A percentile compares a stretch with the other conserved stretches of the same genome.
Conservation (phyloP, 2,113 vertebrate genomes). For the Scatophagus argus region DNA sequence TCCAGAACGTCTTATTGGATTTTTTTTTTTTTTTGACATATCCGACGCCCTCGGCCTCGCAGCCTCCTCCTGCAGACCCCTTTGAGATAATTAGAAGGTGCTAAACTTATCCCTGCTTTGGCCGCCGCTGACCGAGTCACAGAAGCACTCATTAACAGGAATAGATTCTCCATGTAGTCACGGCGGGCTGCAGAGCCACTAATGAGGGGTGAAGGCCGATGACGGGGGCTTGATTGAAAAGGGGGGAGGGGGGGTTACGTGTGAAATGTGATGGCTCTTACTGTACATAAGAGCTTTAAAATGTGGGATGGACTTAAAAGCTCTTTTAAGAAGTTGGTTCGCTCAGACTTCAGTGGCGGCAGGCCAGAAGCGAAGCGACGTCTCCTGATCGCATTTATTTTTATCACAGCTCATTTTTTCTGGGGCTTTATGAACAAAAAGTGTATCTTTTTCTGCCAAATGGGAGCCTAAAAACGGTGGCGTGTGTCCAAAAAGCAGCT, state of each 20-base stretch:
- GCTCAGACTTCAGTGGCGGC: conserved; percentile 9
- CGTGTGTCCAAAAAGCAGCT: neutral
- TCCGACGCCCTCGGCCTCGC: conserved; percentile 8
- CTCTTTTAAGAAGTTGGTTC: neutral
- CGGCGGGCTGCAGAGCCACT: conserved; percentile 34
- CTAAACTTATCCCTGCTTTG: conserved; percentile 50
- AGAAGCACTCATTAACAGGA: conserved; percentile 61
- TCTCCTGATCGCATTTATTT: neutral
- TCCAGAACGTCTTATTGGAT: conserved; percentile 21
- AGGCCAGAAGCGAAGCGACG: neutral
- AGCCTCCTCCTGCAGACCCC: conserved; percentile 4
- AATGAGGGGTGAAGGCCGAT: conserved; percentile 61
- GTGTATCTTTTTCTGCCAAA: neutral
- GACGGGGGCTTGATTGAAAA: conserved; percentile 63
- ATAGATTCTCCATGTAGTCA: conserved; percentile 45
- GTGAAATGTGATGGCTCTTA: conserved; percentile 42
- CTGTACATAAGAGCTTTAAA: conserved; percentile 21
- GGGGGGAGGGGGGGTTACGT: too few species aligned
- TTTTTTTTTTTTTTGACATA: conserved; percentile 53
- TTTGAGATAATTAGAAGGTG: conserved; percentile 59
- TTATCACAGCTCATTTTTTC: neutral
- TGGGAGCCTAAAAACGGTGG: neutral
- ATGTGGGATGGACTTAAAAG: neutral
- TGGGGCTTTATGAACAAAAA: neutral
- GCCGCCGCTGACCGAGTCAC: conserved; percentile 53